Conservation (phyloP, 2,113 vertebrate species). For the Pterophyllum scalare region DNA sequence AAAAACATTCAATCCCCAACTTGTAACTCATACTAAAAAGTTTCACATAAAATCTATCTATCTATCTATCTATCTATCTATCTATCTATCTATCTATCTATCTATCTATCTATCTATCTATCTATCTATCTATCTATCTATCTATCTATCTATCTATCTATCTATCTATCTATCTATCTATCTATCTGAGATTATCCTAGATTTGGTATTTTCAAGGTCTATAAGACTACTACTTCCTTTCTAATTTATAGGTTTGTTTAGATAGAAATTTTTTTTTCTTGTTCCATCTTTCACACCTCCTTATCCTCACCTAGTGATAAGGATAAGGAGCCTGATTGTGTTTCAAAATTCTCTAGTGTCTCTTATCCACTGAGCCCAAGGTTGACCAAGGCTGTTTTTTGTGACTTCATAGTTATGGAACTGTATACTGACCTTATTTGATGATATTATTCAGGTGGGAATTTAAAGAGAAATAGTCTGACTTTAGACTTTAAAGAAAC, state of each 20-base stretch:
- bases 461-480: neutral
- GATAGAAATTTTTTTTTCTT: too few species aligned
- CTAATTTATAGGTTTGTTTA: too few species aligned
- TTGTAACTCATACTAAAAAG: neutral
- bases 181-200: too few species aligned
- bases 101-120: too few species aligned
- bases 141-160: too few species aligned
- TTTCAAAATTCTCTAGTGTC: neutral
- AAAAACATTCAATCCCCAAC: neutral
- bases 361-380: neutral
- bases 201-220: too few species aligned
- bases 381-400: neutral
- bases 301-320: too few species aligned
- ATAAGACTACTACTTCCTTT: too few species aligned
- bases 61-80: too few species aligned
- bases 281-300: neutral
- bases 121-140: too few species aligned
- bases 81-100: too few species aligned
- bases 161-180: too few species aligned
- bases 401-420: neutral
- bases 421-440: neutral
- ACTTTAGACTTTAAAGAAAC: neutral
- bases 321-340: neutral
- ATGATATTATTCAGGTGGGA: neutral
- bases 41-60: neutral